Percentiles rank a stretch among this genome's conserved stretches.
Conservation (phyloP, 1,140 invertebrate genomes). For the Probaryconus sp. region DNA sequence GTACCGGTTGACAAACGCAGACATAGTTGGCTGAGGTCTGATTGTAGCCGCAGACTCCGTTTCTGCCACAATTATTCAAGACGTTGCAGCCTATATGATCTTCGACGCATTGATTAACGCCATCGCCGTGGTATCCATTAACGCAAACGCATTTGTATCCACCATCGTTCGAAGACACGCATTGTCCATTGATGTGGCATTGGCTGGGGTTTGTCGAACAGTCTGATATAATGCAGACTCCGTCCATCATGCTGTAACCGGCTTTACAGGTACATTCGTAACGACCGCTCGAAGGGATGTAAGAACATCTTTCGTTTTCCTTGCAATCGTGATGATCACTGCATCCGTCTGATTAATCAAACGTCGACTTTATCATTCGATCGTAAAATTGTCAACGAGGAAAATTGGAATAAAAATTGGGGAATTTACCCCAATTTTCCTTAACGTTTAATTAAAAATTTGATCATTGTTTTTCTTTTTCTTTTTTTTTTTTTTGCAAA, state of each 20-base stretch:
- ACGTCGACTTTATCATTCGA: no score
- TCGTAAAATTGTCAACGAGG: no score
- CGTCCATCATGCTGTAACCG: constrained; percentile 79
- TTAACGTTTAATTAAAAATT: no score
- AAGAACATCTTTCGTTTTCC: constrained; percentile 86
- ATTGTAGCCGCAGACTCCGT: constrained; percentile 90
- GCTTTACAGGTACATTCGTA: constrained; percentile 85
- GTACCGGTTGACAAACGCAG: constrained; percentile 79
- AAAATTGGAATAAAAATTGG: no score
- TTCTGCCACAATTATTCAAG: constrained; percentile 88
- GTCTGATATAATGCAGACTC: constrained; percentile 79
- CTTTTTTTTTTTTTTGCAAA: no score
- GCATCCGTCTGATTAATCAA: constrained; percentile 80
- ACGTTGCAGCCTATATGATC: constrained; percentile 87
- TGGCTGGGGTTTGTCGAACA: constrained; percentile 74
- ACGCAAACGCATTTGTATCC: constrained; percentile 88
- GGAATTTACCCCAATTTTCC: no score
- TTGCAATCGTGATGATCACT: constrained; percentile 84
- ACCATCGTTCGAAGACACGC: constrained; percentile 76
- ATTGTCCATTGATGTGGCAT: constrained; percentile 83
- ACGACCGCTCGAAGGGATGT: constrained; percentile 78
- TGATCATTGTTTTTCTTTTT: no score
- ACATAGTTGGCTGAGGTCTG: constrained; percentile 76
- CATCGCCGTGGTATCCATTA: constrained; percentile 88
- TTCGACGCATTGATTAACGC: constrained; percentile 82